These are phyloP conservation scores for Podarcis cretensis DNA, from an alignment of 2,113 vertebrate genomes.

Conservation along the genomic window DNA sequence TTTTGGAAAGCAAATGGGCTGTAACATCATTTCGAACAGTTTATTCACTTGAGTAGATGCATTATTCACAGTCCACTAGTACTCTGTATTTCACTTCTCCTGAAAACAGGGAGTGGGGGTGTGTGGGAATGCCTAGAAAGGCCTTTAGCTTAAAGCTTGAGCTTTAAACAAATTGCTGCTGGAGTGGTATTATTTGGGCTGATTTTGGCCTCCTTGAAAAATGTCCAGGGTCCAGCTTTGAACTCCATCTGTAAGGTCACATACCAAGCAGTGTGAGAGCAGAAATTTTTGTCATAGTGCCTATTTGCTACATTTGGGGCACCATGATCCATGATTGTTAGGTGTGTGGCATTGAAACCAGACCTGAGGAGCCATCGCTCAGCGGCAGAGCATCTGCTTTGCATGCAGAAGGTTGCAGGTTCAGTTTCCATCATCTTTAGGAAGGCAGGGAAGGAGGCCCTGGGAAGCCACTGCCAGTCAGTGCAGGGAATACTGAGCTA, in stretches of 20 bases:
- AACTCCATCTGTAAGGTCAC: neutral
- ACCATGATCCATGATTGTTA: neutral
- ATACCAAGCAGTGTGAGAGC: neutral
- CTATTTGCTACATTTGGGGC: neutral
- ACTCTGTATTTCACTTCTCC: neutral
- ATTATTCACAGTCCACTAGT: slow-evolving; percentile 19
- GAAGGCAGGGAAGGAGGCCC: no score
- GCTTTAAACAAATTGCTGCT: neutral
- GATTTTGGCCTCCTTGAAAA: neutral
- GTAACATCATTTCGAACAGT: slow-evolving; percentile 11
- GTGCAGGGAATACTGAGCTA: no score
- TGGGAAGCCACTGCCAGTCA: no score
- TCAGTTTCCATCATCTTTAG: no score
- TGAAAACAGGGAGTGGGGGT: neutral
- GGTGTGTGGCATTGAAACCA: neutral
- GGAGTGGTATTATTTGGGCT: neutral
- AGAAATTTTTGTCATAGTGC: no score
- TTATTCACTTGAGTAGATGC: slow-evolving; percentile 22
- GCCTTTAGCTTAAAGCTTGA: neutral
- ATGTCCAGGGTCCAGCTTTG: neutral
- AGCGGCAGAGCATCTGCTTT: no score
- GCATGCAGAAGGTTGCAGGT: no score
- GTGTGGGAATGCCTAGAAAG: neutral
- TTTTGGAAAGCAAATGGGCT: slow-evolving; percentile 13
- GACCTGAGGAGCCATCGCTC: neutral